Evolutionary conservation across 1,140 invertebrate genomes (phyloP).

Genomic region (Wiebesia pumilae): DNA sequence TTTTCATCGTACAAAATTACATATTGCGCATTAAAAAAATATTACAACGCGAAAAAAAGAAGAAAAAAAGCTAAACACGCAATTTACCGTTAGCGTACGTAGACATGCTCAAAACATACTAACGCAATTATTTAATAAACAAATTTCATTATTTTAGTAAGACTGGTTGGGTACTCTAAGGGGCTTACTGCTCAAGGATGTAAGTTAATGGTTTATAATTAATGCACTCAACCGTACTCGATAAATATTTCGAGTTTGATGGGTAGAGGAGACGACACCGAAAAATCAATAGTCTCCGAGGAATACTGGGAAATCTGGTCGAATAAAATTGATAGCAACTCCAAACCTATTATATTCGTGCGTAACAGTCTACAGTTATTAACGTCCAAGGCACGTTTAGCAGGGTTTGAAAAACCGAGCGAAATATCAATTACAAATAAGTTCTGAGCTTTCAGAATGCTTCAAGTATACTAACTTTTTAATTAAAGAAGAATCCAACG

Average conservation of each 20-base stretch:
- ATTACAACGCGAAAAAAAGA: no score
- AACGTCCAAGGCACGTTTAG: no score
- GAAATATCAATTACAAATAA: no score
- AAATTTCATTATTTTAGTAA: background rate
- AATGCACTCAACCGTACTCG: background rate
- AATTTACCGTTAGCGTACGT: no score
- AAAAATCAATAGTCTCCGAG: slow-evolving; percentile 25
- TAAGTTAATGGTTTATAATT: slow-evolving; percentile 17
- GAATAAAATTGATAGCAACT: background rate
- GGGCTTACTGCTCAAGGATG: background rate
- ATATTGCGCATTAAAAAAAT: no score
- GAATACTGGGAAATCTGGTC: slow-evolving; percentile 7
- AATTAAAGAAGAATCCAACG: background rate
- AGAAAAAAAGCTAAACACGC: no score
- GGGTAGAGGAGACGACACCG: background rate
- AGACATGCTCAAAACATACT: background rate
- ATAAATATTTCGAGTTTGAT: slow-evolving; percentile 21
- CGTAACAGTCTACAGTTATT: no score
- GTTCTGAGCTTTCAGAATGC: no score
- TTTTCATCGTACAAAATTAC: background rate
- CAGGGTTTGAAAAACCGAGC: background rate
- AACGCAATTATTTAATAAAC: background rate
- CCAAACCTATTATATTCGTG: background rate
- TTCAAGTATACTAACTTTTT: no score
- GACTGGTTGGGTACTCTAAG: background rate